Evolutionary conservation across 2,888 invertebrate genomes (phyloP).

Genomic region (Strigamia crassipes): DNA sequence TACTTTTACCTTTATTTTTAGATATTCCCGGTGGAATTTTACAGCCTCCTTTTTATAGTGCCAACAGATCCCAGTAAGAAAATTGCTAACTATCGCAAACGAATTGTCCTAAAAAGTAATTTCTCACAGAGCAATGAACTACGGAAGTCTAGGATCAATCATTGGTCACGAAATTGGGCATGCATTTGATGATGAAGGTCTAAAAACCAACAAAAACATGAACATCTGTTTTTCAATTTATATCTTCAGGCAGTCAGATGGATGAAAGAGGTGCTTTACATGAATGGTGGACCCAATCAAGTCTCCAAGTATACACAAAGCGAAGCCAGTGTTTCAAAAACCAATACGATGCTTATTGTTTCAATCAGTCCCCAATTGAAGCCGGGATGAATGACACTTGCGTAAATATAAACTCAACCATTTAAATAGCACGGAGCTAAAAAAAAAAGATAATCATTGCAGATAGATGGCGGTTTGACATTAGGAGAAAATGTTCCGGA

Average conservation of each 20-base stretch:
- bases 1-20: background rate
- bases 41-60: background rate
- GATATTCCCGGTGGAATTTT: background rate
- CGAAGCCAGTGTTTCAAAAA: constrained; percentile 1
- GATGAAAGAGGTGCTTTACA: background rate
- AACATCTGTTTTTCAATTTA: background rate
- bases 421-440: background rate
- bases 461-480: background rate
- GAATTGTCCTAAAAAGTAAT: background rate
- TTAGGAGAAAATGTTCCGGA: background rate
- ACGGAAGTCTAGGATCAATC: constrained; percentile 84
- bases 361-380: background rate
- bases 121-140: constrained; percentile 72
- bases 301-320: background rate
- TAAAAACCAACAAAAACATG: background rate
- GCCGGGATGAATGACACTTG: background rate
- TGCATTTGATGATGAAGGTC: constrained; percentile 77
- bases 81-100: background rate
- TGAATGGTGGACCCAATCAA: background rate
- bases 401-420: constrained; percentile 38
- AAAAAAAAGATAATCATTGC: background rate
- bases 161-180: constrained; percentile 86
- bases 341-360: constrained; percentile 30
- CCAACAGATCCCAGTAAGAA: background rate
- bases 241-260: constrained; percentile 42